Conservation (phyloP, 2,113 vertebrate species). For the Platichthys flesus region DNA sequence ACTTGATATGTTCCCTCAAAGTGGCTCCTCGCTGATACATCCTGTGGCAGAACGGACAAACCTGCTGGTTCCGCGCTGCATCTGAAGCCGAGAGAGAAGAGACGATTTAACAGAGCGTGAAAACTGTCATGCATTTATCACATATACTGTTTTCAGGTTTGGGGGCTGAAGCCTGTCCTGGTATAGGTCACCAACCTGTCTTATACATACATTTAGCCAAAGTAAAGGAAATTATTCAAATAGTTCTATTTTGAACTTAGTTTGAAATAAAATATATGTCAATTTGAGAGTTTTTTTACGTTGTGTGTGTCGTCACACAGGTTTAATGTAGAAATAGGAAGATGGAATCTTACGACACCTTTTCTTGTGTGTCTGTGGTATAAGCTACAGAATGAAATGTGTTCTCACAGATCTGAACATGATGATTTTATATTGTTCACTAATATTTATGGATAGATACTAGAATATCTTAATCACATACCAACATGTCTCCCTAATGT, state of each 20-base stretch:
- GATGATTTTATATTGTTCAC: no score
- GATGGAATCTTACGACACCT: background rate
- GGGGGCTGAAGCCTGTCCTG: background rate
- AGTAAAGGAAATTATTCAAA: background rate
- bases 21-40: constrained; percentile 71
- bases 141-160: background rate
- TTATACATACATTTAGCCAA: background rate
- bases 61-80: constrained; percentile 59
- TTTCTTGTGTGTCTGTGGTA: background rate
- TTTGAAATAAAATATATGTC: background rate
- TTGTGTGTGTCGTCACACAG: background rate
- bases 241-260: background rate
- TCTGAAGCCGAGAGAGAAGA: constrained; percentile 59
- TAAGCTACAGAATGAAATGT: background rate
- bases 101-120: constrained; percentile 2
- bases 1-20: constrained; percentile 81
- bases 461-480: no score
- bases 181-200: background rate
- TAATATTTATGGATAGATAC: no score
- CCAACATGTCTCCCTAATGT: no score
- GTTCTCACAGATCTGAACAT: background rate
- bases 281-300: background rate
- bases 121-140: background rate
- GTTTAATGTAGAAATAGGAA: background rate
- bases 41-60: constrained; percentile 83